Percentiles rank a stretch among this genome's conserved stretches.
phyloP scores from a whole-genome alignment of 1,140 invertebrate species.

The Thaumetopoea pityocampa region DNA sequence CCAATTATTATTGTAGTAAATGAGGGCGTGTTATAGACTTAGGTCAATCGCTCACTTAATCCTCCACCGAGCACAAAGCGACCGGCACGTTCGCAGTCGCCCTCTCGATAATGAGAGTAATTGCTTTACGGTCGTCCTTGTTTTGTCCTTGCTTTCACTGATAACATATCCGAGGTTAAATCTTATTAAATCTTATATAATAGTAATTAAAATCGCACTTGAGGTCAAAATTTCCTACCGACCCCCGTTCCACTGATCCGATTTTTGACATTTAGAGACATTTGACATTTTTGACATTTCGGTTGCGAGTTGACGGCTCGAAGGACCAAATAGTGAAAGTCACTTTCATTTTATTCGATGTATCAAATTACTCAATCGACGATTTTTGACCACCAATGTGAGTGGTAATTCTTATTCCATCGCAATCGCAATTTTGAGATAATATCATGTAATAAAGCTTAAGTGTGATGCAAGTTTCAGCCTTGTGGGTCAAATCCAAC shows the following conservation, averaged over 20 bases:
- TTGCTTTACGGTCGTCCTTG: conserved; percentile 59
- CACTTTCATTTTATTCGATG: conserved; percentile 10
- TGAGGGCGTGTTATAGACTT: conserved; percentile 40
- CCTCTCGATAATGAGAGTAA: conserved; percentile 53
- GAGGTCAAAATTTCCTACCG: conserved; percentile 19
- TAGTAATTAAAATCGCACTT: conserved; percentile 21
- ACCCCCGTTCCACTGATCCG: conserved; percentile 22
- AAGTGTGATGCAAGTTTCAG: too few species aligned
- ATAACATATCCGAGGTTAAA: conserved; percentile 47
- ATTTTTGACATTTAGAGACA: conserved; percentile 23
- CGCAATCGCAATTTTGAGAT: too few species aligned
- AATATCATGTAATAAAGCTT: too few species aligned
- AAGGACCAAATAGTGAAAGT: not conserved
- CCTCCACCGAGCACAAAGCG: conserved; percentile 31
- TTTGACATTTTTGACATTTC: conserved; percentile 4
- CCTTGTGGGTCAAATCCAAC: conserved; percentile 14
- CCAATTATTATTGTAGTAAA: conserved; percentile 32
- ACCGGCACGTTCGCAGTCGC: conserved; percentile 22
- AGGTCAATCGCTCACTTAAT: conserved; percentile 40
- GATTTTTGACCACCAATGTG: too few species aligned
- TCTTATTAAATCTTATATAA: conserved; percentile 53
- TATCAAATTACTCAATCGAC: too few species aligned
- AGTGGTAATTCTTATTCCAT: too few species aligned
- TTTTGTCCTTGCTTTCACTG: conserved; percentile 69
- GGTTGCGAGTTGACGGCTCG: conserved; percentile 6